These are phyloP conservation scores for Hucho hucho DNA, from an alignment of 2,113 vertebrate species.

Conservation along the genomic window DNA sequence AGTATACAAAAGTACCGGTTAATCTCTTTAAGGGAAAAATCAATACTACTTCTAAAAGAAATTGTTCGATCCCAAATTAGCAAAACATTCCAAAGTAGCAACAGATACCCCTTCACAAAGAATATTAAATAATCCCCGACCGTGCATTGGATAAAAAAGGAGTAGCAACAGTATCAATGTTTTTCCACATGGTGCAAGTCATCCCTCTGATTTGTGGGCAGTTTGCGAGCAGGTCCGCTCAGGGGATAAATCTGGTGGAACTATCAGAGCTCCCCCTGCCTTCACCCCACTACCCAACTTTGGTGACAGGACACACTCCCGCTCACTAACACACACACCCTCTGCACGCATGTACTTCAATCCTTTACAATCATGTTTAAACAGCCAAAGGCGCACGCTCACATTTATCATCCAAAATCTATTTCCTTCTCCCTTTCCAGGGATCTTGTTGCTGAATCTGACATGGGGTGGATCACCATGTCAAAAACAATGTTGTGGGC, in stretches of 20 bases:
- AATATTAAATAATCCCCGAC: too few relatives aligned
- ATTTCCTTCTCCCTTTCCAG: background rate
- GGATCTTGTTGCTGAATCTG: background rate
- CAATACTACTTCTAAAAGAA: background rate
- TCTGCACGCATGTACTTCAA: background rate
- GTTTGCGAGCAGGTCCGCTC: background rate
- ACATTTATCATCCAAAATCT: background rate
- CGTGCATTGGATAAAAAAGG: background rate
- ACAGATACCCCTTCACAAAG: too few relatives aligned
- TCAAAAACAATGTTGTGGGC: slow-evolving; percentile 1
- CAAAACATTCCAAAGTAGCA: background rate
- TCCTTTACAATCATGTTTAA: background rate
- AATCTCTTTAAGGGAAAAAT: background rate
- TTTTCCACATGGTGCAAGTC: slow-evolving; percentile 3
- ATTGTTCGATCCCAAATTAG: background rate
- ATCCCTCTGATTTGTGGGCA: background rate
- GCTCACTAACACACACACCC: background rate
- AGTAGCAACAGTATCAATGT: slow-evolving; percentile 3
- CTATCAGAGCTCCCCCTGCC: background rate
- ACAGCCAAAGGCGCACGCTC: background rate
- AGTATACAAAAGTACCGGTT: too few relatives aligned
- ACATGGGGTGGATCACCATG: background rate
- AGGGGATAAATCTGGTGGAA: slow-evolving; percentile 11
- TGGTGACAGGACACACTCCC: background rate
- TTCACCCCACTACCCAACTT: too few relatives aligned